Conservation (phyloP, 1,140 invertebrate genomes). For the Conopomorpha cramerella region DNA sequence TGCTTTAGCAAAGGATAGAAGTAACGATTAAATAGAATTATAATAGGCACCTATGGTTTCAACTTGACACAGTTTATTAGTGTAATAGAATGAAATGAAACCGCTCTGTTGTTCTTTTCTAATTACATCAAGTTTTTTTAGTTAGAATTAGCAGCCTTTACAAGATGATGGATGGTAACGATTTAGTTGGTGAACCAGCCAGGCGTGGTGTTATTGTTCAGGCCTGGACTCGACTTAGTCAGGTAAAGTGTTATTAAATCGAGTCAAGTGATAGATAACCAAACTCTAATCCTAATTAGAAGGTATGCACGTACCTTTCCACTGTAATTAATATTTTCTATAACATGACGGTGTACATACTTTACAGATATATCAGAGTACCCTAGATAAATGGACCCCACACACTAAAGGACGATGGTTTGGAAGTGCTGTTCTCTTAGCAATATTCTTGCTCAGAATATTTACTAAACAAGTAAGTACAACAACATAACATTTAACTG, state of each 20-base stretch:
- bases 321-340: too few species aligned
- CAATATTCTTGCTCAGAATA: constrained; percentile 64
- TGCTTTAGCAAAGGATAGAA: too few species aligned
- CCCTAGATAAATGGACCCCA: constrained; percentile 69
- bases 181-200: constrained; percentile 48
- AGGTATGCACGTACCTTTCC: too few species aligned
- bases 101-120: too few species aligned
- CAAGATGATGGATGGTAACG: constrained; percentile 64
- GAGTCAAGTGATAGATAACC: constrained; percentile 3
- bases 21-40: too few species aligned
- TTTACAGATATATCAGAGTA: constrained; percentile 65
- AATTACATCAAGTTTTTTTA: too few species aligned
- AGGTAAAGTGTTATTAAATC: constrained; percentile 36
- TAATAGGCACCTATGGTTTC: too few species aligned
- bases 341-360: too few species aligned
- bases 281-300: constrained; percentile 3
- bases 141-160: too few species aligned
- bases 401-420: constrained; percentile 64
- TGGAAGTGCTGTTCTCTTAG: constrained; percentile 57
- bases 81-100: too few species aligned
- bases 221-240: constrained; percentile 62
- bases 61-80: too few species aligned
- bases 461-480: constrained; percentile 64
- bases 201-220: constrained; percentile 61
- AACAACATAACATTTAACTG: too few species aligned